Base-by-base conservation (phyloP, 2,888 invertebrate species). In the Cyaniris semiargus region DNA sequence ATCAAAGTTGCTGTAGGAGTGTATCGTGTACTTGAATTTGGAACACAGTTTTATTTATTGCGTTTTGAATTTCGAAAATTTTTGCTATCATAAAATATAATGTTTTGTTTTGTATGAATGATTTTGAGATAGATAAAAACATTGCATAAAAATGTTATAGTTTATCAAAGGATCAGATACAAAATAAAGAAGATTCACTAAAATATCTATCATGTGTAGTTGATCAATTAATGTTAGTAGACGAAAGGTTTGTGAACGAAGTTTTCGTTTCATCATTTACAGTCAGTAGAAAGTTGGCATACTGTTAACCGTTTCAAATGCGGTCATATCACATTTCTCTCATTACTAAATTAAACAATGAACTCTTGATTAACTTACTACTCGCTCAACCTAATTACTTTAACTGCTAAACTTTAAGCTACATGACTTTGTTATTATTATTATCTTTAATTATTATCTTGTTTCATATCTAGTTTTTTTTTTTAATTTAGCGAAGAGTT, bases 251-350 rank as follows among this genome's bases (percentile, higher is more conserved):
- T 31, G 15, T 27, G 27, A 27, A 66, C 18, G 27, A 27, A 66
- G 27, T 66, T n/a, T n/a, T 56, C 18, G n/a, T 75, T 56, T 21
- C 27, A 75, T 74, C 2, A 56, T 44, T 75, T n/a, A 75, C 56
- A 66, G 27, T 66, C 15, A 66, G 27, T 66, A 66, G 66, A 66
- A 66, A 66, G 66, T 66, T 27, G 66, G 66, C 66, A 66, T 13
- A 27, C 66, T 66, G 27, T 66, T 27, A 66, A 66, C 66, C 6
- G 27, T 66, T 66, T 66, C 66, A 27, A 66, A 66, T 15, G 66
- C 66, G 66, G 66, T 66, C 66, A 66, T 66, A 66, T 66, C 27
- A 66, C 66, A 66, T 66, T 66, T 66, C 66, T 66, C 66, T 21
- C 66, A 27, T 66, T 66, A 66, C 5, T 66, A 66, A 66, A 66